Conservation (phyloP, 2,113 vertebrate species). For the Chiloscyllium plagiosum region DNA sequence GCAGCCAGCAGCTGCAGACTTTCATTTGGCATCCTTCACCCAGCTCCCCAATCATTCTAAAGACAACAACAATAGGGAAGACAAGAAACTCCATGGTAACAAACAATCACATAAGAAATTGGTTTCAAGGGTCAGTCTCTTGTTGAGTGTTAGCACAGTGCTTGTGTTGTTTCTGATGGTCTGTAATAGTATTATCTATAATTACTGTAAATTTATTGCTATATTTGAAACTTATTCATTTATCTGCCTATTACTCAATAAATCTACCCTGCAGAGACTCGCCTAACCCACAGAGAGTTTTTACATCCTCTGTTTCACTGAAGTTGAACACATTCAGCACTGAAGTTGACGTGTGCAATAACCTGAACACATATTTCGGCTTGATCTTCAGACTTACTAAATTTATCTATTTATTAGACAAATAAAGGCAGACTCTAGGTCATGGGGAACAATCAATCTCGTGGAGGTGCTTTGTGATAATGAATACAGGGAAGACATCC, state of each 20-base stretch:
- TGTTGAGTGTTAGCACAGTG: background rate
- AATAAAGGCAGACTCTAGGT: background rate
- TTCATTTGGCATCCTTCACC: background rate
- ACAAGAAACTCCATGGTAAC: conserved; percentile 16
- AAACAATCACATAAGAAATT: background rate
- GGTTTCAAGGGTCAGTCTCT: background rate
- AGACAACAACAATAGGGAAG: conserved; percentile 7
- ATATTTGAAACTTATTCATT: conserved; percentile 10
- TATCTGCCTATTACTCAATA: background rate
- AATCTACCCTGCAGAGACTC: background rate
- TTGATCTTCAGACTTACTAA: background rate
- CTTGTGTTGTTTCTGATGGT: background rate
- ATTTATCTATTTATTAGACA: background rate
- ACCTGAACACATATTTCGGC: background rate
- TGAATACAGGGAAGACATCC: background rate
- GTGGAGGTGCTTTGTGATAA: background rate
- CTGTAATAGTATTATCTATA: background rate
- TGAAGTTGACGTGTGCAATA: background rate
- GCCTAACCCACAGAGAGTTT: background rate
- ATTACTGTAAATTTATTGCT: conserved; percentile 13
- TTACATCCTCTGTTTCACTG: background rate
- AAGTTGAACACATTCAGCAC: background rate
- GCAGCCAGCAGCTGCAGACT: conserved; percentile 8
- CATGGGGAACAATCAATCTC: background rate
- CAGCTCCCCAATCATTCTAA: background rate